A percentile compares a stretch with the other conserved stretches of the same genome.
Conservation (phyloP, 2,888 invertebrate genomes). For the Plagiodera versicolora region DNA sequence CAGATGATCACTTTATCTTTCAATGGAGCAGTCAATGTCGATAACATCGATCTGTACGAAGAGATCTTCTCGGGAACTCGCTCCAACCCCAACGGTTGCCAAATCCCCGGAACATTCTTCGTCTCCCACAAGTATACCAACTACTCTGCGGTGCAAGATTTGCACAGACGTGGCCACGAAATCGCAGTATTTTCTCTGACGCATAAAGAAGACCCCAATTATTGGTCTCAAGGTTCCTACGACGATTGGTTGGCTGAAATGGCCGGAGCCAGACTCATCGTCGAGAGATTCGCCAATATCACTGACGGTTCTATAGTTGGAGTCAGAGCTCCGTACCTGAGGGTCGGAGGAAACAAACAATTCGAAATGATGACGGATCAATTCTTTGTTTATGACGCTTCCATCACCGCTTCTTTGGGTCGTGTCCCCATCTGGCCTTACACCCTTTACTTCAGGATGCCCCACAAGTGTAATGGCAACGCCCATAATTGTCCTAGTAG, state of each 20-base stretch:
- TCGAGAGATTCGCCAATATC: constrained; percentile 88
- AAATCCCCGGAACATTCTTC: constrained; percentile 87
- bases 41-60: constrained; percentile 90
- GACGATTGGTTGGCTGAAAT: constrained; percentile 94
- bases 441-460: constrained; percentile 95
- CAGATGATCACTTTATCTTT: constrained; percentile 94
- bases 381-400: constrained; percentile 92
- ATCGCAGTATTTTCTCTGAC: constrained; percentile 83
- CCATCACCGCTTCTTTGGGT: constrained; percentile 86
- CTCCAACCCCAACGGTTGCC: constrained; percentile 87
- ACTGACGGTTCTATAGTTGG: constrained; percentile 90
- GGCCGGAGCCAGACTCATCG: constrained; percentile 86
- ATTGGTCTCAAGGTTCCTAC: constrained; percentile 85
- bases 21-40: constrained; percentile 90
- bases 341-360: constrained; percentile 92
- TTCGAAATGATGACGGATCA: constrained; percentile 97
- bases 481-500: constrained; percentile 90
- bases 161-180: constrained; percentile 88
- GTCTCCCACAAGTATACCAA: constrained; percentile 91
- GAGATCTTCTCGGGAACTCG: constrained; percentile 85
- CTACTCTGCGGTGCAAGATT: constrained; percentile 86
- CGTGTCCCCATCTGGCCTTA: constrained; percentile 97
- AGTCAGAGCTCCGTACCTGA: constrained; percentile 82
- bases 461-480: constrained; percentile 93
- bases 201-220: constrained; percentile 89